These are phyloP conservation scores for Coregonus ussuriensis DNA, from an alignment of 2,797 vertebrate genomes.

Conservation along the genomic window DNA sequence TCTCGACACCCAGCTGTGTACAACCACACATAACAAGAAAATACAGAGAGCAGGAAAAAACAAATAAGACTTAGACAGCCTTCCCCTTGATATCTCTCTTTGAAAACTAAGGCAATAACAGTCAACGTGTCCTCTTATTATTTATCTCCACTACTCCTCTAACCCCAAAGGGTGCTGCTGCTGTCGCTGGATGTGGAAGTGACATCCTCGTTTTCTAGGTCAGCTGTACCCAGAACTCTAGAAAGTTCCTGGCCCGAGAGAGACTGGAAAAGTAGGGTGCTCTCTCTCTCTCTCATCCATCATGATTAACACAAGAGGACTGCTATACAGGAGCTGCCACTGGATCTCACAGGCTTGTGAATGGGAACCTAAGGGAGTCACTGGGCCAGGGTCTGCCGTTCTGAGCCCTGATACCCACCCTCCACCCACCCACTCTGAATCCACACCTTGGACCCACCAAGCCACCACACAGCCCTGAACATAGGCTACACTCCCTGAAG, in stretches of 20 bases:
- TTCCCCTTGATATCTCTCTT: neutral
- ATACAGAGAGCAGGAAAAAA: neutral
- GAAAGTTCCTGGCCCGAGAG: slow-evolving; percentile 2
- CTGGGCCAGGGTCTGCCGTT: slow-evolving; percentile 15
- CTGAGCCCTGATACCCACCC: neutral
- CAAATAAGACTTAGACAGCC: neutral
- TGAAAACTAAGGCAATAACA: neutral
- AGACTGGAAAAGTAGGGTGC: slow-evolving; percentile 28
- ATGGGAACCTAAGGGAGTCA: slow-evolving; percentile 13
- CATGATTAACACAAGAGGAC: slow-evolving; percentile 37
- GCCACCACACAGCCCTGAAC: neutral
- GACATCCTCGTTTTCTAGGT: slow-evolving; percentile 24
- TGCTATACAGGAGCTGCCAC: slow-evolving; percentile 19
- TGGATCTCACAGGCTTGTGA: slow-evolving; percentile 15
- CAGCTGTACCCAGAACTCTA: slow-evolving; percentile 22
- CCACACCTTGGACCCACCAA: neutral
- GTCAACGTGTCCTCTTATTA: neutral
- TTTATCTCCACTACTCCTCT: neutral
- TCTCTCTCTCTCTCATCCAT: slow-evolving; percentile 34
- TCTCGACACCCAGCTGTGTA: neutral
- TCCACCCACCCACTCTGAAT: neutral
- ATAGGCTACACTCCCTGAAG: neutral
- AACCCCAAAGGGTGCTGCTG: neutral
- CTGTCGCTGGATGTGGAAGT: neutral
- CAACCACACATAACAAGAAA: neutral